Conservation (phyloP, 1,140 invertebrate genomes). For the Probaryconus sp. region DNA sequence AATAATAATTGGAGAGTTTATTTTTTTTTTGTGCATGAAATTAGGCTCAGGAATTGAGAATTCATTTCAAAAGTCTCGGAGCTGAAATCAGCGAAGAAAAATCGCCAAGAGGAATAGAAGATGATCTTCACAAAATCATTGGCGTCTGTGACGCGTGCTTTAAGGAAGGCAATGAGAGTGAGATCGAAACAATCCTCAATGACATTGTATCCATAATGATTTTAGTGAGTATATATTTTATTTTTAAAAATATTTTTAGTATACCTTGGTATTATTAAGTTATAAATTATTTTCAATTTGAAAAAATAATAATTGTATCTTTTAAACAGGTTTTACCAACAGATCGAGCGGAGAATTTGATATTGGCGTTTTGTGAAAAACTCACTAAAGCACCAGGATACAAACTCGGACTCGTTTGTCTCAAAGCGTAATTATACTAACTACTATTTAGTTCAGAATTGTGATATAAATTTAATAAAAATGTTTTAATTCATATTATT, state of each 20-base stretch:
- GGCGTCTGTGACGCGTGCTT: conserved; percentile 95
- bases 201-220: conserved; percentile 96
- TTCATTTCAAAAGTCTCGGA: conserved; percentile 93
- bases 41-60: conserved; percentile 91
- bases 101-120: conserved; percentile 91
- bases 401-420: conserved; percentile 87
- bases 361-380: conserved; percentile 95
- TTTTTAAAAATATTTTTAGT: conserved; percentile 5
- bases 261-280: conserved; percentile 10
- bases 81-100: conserved; percentile 95
- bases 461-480: conserved; percentile 1
- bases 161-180: conserved; percentile 87
- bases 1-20: conserved; percentile 15
- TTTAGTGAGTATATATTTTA: conserved; percentile 80
- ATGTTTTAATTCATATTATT: conserved; percentile 11
- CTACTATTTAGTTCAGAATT: too few species aligned
- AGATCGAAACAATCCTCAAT: conserved; percentile 91
- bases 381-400: conserved; percentile 92
- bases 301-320: conserved; percentile 56
- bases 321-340: conserved; percentile 85
- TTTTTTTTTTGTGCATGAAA: conserved; percentile 40
- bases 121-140: conserved; percentile 96
- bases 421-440: conserved; percentile 89
- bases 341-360: conserved; percentile 93
- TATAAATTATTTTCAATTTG: conserved; percentile 1